Evolutionary conservation across 2,888 invertebrate genomes (phyloP).

Genomic region (Corythucha ciliata): DNA sequence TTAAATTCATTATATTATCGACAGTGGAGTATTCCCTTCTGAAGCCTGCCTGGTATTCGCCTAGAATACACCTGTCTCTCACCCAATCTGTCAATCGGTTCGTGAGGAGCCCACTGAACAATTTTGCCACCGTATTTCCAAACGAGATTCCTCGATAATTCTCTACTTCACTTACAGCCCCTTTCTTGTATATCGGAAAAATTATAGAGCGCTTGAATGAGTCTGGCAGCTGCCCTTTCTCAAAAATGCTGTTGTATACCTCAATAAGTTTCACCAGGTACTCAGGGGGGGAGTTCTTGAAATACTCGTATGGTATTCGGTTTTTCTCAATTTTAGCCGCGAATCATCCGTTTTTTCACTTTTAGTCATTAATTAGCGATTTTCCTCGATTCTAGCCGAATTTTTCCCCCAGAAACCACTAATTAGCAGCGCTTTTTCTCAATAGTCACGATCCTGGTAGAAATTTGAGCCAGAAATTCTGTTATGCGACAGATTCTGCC

Average conservation of each 20-base stretch:
- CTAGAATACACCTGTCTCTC: neutral
- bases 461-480: too few species aligned
- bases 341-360: too few species aligned
- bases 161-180: neutral
- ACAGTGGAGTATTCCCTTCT: slow-evolving; percentile 14
- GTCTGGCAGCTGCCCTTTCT: slow-evolving; percentile 9
- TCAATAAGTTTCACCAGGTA: slow-evolving; percentile 4
- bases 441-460: too few species aligned
- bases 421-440: too few species aligned
- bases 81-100: slow-evolving; percentile 9
- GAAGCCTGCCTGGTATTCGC: slow-evolving; percentile 17
- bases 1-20: slow-evolving; percentile 11
- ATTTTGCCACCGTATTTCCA: slow-evolving; percentile 10
- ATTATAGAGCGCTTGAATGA: slow-evolving; percentile 12
- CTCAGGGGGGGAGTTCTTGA: slow-evolving; percentile 1
- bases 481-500: too few species aligned
- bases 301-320: slow-evolving; percentile 20
- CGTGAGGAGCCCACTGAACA: slow-evolving; percentile 1
- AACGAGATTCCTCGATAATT: slow-evolving; percentile 18
- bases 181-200: slow-evolving; percentile 18
- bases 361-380: too few species aligned
- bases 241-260: slow-evolving; percentile 18
- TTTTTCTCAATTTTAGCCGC: too few species aligned
- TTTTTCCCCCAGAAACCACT: too few species aligned
- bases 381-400: too few species aligned